phyloP scores from a whole-genome alignment of 1,140 invertebrate species.

The Drosophila murphyi region DNA sequence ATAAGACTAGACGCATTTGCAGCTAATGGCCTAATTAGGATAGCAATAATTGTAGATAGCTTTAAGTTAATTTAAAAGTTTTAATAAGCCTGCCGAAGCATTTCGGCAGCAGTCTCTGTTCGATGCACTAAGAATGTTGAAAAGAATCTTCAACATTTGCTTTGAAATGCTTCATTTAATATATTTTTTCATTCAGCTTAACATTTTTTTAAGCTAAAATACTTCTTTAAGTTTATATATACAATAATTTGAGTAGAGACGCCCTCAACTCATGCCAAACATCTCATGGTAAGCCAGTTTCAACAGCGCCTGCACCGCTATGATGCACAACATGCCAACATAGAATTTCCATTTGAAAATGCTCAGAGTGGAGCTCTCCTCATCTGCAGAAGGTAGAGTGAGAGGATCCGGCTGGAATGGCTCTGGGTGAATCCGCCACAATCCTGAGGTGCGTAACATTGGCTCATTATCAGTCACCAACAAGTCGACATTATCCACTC shows the following conservation, averaged over 20 bases:
- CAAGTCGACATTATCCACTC: background rate
- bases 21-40: no score
- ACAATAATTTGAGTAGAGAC: background rate
- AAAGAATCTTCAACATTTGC: no score
- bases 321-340: conserved; percentile 25
- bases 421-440: background rate
- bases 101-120: no score
- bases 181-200: no score
- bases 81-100: no score
- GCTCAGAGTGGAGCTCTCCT: background rate
- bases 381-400: background rate
- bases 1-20: no score
- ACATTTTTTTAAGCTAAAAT: no score
- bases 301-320: conserved; percentile 23
- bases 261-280: background rate
- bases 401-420: background rate
- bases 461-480: background rate
- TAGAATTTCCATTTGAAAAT: conserved; percentile 29
- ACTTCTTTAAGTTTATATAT: no score
- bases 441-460: background rate
- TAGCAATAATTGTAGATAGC: no score
- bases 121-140: no score
- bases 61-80: no score
- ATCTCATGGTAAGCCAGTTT: conserved; percentile 19
- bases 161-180: no score